A percentile compares a stretch with the other conserved stretches of the same genome.
Conservation (phyloP, 2,888 invertebrate species). For the Yponomeuta evonymella region DNA sequence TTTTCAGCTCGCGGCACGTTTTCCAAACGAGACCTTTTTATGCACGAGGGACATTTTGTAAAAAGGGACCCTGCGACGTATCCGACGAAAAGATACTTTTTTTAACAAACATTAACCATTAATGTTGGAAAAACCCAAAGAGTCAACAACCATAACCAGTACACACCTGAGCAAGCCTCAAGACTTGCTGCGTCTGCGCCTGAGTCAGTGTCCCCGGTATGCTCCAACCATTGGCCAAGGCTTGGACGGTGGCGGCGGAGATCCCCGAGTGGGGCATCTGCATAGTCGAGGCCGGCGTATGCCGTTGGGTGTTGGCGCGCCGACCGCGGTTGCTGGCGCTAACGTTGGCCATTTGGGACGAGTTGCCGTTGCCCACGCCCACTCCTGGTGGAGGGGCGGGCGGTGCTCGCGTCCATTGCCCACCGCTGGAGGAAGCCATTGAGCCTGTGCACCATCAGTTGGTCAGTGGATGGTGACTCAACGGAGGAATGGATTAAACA, state of each 20-base stretch:
- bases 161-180: slow-evolving; percentile 65
- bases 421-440: slow-evolving; percentile 59
- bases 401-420: slow-evolving; percentile 88
- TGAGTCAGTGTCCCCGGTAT: slow-evolving; percentile 57
- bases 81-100: not conserved
- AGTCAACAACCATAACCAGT: not conserved
- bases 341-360: slow-evolving; percentile 27
- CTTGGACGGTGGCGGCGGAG: slow-evolving; percentile 62
- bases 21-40: no score
- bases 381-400: slow-evolving; percentile 79
- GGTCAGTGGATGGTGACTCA: not conserved
- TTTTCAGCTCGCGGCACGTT: no score
- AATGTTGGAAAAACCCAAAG: not conserved
- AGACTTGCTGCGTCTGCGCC: slow-evolving; percentile 61
- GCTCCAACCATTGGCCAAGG: slow-evolving; percentile 61
- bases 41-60: no score
- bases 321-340: slow-evolving; percentile 47
- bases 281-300: slow-evolving; percentile 47
- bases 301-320: slow-evolving; percentile 48
- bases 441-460: slow-evolving; percentile 36
- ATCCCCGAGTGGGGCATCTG: slow-evolving; percentile 60
- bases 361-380: slow-evolving; percentile 36
- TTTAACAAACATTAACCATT: not conserved
- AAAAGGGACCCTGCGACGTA: not conserved
- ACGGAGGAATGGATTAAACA: no score